Conservation (phyloP, 2,113 vertebrate species). For the Heptranchias perlo region DNA sequence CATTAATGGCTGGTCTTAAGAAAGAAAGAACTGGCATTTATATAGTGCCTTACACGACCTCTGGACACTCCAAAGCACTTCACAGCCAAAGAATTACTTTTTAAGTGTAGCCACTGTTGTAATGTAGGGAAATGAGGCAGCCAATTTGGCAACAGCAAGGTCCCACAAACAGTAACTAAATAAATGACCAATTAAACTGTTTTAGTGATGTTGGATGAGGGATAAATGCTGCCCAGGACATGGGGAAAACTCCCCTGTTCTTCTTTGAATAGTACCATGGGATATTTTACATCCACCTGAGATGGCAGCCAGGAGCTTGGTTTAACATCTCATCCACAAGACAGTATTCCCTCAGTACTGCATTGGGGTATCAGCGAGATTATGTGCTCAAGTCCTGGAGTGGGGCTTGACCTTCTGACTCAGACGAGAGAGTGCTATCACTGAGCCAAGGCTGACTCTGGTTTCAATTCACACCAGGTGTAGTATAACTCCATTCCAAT, state of each 20-base stretch:
- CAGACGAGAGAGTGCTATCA: no score
- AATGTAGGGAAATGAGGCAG: not conserved
- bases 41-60: not conserved
- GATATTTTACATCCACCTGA: not conserved
- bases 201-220: no score
- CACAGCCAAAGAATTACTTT: not conserved
- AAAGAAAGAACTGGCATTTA: not conserved
- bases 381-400: no score
- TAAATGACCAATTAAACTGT: not conserved
- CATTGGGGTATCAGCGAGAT: no score
- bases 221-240: no score
- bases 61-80: not conserved
- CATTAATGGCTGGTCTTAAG: not conserved
- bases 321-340: no score
- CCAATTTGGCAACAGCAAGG: not conserved
- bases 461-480: no score
- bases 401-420: no score
- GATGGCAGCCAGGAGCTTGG: not conserved
- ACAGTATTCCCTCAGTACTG: no score
- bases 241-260: no score
- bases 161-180: not conserved
- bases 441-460: no score
- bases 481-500: no score
- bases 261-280: not conserved
- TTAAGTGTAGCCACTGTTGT: not conserved